Percentiles rank a stretch among this genome's conserved stretches.
Evolutionary conservation across 2,797 vertebrate species (phyloP).

Genomic region (Propithecus perrieri): DNA sequence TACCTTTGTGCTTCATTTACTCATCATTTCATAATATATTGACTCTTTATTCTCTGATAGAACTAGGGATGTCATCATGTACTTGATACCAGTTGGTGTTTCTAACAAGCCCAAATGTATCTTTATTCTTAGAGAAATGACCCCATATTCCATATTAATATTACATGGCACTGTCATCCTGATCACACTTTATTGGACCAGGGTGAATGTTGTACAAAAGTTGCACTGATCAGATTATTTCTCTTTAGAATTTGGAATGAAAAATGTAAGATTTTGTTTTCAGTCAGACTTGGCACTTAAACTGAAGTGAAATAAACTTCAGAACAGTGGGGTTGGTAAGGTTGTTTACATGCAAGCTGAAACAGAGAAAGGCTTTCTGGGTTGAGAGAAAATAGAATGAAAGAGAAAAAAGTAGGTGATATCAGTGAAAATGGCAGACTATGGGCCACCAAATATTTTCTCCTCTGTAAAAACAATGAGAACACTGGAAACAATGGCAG

Average conservation of each 20-base stretch:
- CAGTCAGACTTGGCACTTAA: background rate
- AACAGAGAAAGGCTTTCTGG: background rate
- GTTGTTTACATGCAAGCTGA: background rate
- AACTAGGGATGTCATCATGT: background rate
- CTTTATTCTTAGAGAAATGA: background rate
- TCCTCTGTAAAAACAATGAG: background rate
- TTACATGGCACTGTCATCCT: background rate
- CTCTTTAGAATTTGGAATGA: background rate
- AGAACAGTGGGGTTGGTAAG: background rate
- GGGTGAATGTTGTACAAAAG: background rate
- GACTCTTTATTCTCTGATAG: background rate
- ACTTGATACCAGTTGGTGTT: background rate
- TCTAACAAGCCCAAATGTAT: background rate
- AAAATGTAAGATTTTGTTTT: conserved; percentile 24
- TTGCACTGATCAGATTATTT: background rate
- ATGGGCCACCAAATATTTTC: background rate
- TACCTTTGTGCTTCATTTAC: background rate
- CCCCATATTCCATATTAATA: background rate
- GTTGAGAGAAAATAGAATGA: background rate
- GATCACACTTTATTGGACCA: background rate
- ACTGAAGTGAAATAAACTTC: background rate
- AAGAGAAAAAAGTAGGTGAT: background rate
- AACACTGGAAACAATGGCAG: background rate
- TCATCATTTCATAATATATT: background rate
- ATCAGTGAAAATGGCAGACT: background rate